These are phyloP conservation scores for Anoura caudifer DNA, from an alignment of 2,113 vertebrate species.

Conservation along the genomic window DNA sequence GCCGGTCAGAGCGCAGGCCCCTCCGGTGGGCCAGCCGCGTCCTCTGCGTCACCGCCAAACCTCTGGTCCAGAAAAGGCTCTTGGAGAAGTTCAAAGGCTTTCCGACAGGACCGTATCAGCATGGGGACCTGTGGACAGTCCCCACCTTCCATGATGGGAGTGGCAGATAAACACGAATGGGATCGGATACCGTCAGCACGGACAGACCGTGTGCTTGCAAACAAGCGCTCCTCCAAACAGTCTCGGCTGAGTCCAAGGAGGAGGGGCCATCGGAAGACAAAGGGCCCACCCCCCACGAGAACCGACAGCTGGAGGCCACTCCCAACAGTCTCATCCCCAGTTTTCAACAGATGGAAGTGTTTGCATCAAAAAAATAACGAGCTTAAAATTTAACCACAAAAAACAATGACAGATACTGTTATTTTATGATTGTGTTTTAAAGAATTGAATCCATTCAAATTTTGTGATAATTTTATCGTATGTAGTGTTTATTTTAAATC, in stretches of 20 bases:
- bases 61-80: background rate
- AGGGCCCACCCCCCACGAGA: too few species aligned
- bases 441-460: background rate
- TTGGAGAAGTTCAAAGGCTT: background rate
- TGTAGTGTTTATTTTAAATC: background rate
- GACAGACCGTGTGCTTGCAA: too few species aligned
- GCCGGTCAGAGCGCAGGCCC: too few species aligned
- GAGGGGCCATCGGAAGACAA: background rate
- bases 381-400: background rate
- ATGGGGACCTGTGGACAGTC: accelerated
- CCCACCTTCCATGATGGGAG: accelerated
- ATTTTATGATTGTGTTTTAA: background rate
- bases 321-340: accelerated
- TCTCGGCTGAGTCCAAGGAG: background rate
- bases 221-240: accelerated
- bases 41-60: too few species aligned
- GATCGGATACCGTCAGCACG: accelerated
- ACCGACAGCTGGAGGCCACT: background rate
- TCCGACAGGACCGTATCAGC: too few species aligned
- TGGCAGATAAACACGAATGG: accelerated
- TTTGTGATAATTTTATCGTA: background rate
- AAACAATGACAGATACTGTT: background rate
- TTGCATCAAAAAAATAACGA: background rate
- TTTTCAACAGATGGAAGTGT: background rate
- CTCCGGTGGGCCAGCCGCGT: too few species aligned